Evolutionary conservation across 2,797 vertebrate genomes (phyloP), one percentile per base, ranked within the genome.

Genomic region (Platalea minor): DNA sequence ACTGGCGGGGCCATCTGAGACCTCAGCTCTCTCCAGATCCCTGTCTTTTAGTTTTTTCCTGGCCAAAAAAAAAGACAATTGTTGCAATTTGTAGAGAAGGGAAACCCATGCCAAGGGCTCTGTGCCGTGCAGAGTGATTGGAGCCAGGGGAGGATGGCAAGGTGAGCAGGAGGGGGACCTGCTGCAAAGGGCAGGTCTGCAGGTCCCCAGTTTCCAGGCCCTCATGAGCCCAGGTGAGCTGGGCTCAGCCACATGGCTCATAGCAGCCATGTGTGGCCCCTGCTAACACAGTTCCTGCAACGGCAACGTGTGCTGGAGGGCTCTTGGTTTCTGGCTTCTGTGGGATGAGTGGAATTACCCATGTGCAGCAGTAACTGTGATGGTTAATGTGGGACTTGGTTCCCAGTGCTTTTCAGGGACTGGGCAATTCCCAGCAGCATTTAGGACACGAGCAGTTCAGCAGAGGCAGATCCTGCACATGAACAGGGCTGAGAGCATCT

Each of bases 191-290:
- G n/a, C 21, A 46, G 25, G 13, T 23, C 61, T 46, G 70, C 57
- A 81, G 37, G 10, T 68, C 31, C 25, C 53, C 16, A 7, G 0
- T 33, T 74, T 53, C 29, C 69, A 63, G 13, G 15, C 24, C 7
- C 17, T 33, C 12, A 5, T 0, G 13, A 73, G 31, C 28, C 5
- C 56, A 10, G 33, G 10, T 23, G 45, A 81, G 35, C 43, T 79
- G 76, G 64, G 28, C 41, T 83, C 31, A 74, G 39, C 39, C 46
- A 23, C 3, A 1, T 7, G 53, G 37, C 37, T 29, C 11, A 2
- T 0, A 15, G 17, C 2, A 80, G 33, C 29, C 2, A 0, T 28
- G 15, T 4, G 8, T 70, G 68, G 10, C 12, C 13, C 37, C 60
- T 63, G 43, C 43, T 21, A 7, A 25, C 15, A 2, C 21, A 41